A percentile compares a stretch with the other conserved stretches of the same genome.
Conservation (phyloP, 2,888 invertebrate genomes). For the Cerceris ruficornis region DNA sequence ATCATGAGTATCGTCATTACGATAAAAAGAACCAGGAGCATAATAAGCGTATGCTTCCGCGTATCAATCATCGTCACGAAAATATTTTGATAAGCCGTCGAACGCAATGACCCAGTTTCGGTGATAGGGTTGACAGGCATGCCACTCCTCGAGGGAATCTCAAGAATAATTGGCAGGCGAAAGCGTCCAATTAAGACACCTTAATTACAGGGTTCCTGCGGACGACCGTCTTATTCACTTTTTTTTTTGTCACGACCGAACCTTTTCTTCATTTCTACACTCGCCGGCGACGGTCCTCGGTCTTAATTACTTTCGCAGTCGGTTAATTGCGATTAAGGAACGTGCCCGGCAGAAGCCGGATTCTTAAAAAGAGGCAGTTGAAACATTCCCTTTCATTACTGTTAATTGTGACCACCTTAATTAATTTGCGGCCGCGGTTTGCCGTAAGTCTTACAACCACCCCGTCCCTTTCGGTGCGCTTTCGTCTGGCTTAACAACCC, state of each 20-base stretch:
- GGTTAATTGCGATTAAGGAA: slow-evolving; percentile 73
- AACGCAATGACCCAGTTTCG: slow-evolving; percentile 50
- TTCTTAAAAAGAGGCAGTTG: slow-evolving; percentile 65
- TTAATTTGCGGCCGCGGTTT: slow-evolving; percentile 57
- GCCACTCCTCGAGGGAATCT: slow-evolving; percentile 52
- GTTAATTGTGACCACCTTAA: slow-evolving; percentile 64
- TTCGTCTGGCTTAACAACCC: slow-evolving; percentile 25
- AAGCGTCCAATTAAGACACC: slow-evolving; percentile 70
- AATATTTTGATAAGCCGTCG: slow-evolving; percentile 32
- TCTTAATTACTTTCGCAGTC: slow-evolving; percentile 72
- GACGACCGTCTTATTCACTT: slow-evolving; percentile 48
- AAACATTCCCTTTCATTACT: slow-evolving; percentile 67
- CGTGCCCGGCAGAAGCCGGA: slow-evolving; percentile 56
- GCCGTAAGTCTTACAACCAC: slow-evolving; percentile 24
- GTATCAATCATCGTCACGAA: slow-evolving; percentile 17
- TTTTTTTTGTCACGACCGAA: slow-evolving; percentile 40
- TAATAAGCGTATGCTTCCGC: not conserved
- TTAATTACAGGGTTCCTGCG: slow-evolving; percentile 68
- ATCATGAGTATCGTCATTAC: not conserved
- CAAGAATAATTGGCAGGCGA: slow-evolving; percentile 66
- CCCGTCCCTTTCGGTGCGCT: slow-evolving; percentile 34
- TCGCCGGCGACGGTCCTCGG: slow-evolving; percentile 56
- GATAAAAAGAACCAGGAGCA: not conserved
- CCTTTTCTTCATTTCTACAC: slow-evolving; percentile 69
- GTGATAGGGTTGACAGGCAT: slow-evolving; percentile 45